A percentile compares a stretch with the other conserved stretches of the same genome.
phyloP scores from a whole-genome alignment of 2,888 invertebrate species.

The Acleris literana region DNA sequence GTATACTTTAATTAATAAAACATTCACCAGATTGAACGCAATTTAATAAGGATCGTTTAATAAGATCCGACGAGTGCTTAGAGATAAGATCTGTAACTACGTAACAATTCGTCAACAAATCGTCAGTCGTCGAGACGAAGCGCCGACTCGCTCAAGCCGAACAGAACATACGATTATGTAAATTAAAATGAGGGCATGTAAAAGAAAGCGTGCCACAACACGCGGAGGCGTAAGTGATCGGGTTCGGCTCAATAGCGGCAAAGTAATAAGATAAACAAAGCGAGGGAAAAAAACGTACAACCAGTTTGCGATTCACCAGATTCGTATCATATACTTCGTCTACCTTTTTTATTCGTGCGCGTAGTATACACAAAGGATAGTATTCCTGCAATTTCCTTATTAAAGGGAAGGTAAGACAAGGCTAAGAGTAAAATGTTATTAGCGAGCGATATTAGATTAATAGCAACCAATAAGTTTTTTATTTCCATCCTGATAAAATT shows the following conservation, averaged over 20 bases:
- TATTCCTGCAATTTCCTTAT: slow-evolving; percentile 16
- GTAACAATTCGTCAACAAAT: slow-evolving; percentile 33
- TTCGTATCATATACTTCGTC: slow-evolving; percentile 8
- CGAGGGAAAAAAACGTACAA: slow-evolving; percentile 68
- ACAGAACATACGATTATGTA: slow-evolving; percentile 34
- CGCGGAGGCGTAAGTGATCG: slow-evolving; percentile 57
- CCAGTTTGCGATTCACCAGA: slow-evolving; percentile 55
- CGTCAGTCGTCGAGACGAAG: slow-evolving; percentile 18
- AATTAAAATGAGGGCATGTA: slow-evolving; percentile 37
- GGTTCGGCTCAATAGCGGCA: slow-evolving; percentile 59
- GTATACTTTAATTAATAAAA: neutral
- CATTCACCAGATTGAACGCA: neutral
- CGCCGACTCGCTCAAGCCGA: slow-evolving; percentile 23
- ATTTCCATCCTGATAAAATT: too few species aligned
- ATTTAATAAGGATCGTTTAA: slow-evolving; percentile 24
- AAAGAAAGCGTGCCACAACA: slow-evolving; percentile 52
- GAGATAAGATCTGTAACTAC: slow-evolving; percentile 25
- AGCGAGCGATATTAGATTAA: slow-evolving; percentile 57
- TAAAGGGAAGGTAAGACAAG: slow-evolving; percentile 4
- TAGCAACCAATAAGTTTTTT: too few species aligned
- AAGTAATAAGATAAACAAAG: slow-evolving; percentile 68
- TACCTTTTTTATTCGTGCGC: too few species aligned
- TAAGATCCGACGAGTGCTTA: slow-evolving; percentile 16
- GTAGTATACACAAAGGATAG: slow-evolving; percentile 16
- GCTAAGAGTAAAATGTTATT: slow-evolving; percentile 53